These are phyloP conservation scores for Chrysomela aeneicollis DNA, from an alignment of 2,888 invertebrate genomes.

Conservation along the genomic window DNA sequence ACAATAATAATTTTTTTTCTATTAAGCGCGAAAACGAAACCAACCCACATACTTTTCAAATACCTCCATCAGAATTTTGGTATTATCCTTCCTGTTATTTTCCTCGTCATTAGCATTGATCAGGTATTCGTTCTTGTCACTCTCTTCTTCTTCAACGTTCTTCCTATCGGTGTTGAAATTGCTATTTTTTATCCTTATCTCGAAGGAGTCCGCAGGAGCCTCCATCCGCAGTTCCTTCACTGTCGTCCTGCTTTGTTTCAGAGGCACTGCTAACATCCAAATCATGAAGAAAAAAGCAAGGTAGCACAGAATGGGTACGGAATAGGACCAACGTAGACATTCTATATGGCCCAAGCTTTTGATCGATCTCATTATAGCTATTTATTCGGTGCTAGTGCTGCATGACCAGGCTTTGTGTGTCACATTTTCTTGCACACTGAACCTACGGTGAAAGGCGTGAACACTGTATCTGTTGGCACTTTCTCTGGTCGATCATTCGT, in stretches of 20 bases:
- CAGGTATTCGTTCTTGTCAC: slow-evolving; percentile 64
- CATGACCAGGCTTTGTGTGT: not conserved
- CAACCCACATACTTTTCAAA: slow-evolving; percentile 57
- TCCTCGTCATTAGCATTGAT: slow-evolving; percentile 57
- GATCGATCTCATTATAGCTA: slow-evolving; percentile 28
- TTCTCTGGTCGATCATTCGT: not conserved
- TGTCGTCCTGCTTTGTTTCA: slow-evolving; percentile 53
- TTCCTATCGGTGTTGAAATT: slow-evolving; percentile 64
- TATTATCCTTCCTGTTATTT: slow-evolving; percentile 55
- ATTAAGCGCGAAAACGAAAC: not conserved
- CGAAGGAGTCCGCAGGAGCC: slow-evolving; percentile 55
- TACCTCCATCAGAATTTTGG: slow-evolving; percentile 57
- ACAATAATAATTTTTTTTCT: not conserved
- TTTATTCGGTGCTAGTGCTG: not conserved
- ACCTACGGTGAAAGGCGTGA: not conserved
- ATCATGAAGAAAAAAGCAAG: slow-evolving; percentile 65
- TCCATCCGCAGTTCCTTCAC: slow-evolving; percentile 45
- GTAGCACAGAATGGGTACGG: slow-evolving; percentile 66
- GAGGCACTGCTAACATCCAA: slow-evolving; percentile 63
- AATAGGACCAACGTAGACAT: slow-evolving; percentile 64
- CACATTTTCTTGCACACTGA: slow-evolving; percentile 5
- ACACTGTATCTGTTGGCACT: not conserved
- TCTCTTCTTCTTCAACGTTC: slow-evolving; percentile 59
- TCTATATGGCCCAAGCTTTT: slow-evolving; percentile 34
- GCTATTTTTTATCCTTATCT: slow-evolving; percentile 61